Base-by-base conservation (phyloP, 1,140 invertebrate species). In the Leptinotarsa undecemlineata region DNA sequence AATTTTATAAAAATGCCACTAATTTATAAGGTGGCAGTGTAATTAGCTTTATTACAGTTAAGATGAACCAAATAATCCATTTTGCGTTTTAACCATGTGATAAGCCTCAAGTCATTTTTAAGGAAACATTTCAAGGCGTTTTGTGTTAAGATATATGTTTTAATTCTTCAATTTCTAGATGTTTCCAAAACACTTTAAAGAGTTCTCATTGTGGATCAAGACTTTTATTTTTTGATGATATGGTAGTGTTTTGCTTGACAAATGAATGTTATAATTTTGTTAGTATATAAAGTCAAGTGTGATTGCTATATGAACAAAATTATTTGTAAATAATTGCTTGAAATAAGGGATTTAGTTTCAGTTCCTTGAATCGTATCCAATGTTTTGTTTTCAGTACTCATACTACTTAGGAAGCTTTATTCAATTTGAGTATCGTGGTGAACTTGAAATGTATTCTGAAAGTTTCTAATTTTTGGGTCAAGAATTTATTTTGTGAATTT, bases 401-500 rank as follows among this genome's bases (percentile, higher is more conserved):
- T 15, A 57, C 51, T 57, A 57, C 51, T 57, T 57, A 5, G 17
- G n/a, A 17, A 19, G 51, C n/a, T 57, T 57, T 57, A 3, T 57
- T 57, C 15, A n/a, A 15, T 57, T 57, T 17, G 51, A n/a, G n/a
- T 57, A 57, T 8, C 51, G 0, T 17, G 14, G 6, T 17, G n/a
- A 57, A 57, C 17, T 57, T 19, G 33, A 57, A 57, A 57, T 57
- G 51, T 57, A 57, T 57, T 57, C 51, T 57, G 15, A 57, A 57
- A n/a, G 51, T 57, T 57, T 57, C n/a, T 15, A 15, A 57, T 19
- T 19, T 57, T 19, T 57, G 51, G 14, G n/a, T 57, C 15, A 57
- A 57, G n/a, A 57, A 17, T 57, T 17, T 57, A 57, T 57, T 42
- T 67, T 67, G 64, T 67, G 42, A 33, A 67, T 67, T 26, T 63